These are phyloP conservation scores for Chrysemys picta DNA, from an alignment of 2,113 vertebrate species.

Conservation along the genomic window DNA sequence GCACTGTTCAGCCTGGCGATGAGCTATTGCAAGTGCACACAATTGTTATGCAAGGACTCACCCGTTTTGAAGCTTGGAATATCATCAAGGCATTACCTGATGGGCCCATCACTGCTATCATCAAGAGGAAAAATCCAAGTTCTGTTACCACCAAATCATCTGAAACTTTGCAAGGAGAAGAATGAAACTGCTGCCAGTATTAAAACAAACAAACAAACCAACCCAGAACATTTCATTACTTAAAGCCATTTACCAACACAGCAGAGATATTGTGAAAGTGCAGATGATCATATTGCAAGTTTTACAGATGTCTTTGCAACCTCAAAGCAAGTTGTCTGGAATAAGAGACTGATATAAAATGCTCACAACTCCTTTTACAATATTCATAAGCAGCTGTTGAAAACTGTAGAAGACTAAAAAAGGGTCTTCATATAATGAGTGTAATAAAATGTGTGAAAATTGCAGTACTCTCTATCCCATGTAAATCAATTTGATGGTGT, in stretches of 20 bases:
- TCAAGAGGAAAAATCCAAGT: constrained; percentile 77
- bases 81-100: constrained; percentile 90
- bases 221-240: not conserved
- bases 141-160: constrained; percentile 11
- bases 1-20: constrained; percentile 85
- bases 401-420: constrained; percentile 21
- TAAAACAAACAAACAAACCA: not conserved
- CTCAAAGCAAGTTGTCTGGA: not conserved
- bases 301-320: not conserved
- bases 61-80: constrained; percentile 95
- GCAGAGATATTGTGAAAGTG: not conserved
- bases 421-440: constrained; percentile 30
- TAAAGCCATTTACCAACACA: not conserved
- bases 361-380: not conserved
- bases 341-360: not conserved
- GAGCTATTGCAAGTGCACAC: constrained; percentile 87
- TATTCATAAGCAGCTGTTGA: constrained; percentile 15
- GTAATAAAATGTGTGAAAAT: constrained; percentile 6
- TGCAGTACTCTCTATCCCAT: not conserved
- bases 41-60: constrained; percentile 83
- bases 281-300: not conserved
- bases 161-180: constrained; percentile 19
- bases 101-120: constrained; percentile 77
- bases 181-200: not conserved
- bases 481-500: not conserved